These are phyloP conservation scores for Phylloscopus collybita DNA, from an alignment of 2,797 vertebrate genomes.

Conservation along the genomic window DNA sequence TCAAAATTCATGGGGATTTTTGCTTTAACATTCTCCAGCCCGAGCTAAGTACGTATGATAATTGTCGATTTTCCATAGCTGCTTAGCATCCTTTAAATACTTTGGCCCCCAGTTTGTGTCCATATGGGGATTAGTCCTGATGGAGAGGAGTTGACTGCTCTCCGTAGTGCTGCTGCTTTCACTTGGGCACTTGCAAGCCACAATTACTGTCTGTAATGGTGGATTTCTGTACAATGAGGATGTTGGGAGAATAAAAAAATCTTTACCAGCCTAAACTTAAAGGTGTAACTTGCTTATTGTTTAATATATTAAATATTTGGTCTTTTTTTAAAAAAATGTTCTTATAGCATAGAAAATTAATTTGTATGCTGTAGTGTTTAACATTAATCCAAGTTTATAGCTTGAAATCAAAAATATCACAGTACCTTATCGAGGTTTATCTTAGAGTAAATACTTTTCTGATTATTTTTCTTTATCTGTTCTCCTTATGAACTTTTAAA, in stretches of 20 bases:
- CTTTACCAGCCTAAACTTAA: neutral
- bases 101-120: neutral
- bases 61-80: neutral
- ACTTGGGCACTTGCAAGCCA: neutral
- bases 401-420: neutral
- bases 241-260: neutral
- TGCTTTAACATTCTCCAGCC: neutral
- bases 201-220: neutral
- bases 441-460: constrained; percentile 20
- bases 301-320: neutral
- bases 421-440: neutral
- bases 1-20: neutral
- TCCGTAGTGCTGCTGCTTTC: neutral
- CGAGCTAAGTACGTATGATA: neutral
- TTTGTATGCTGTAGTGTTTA: neutral
- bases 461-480: constrained; percentile 60
- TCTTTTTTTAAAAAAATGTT: neutral
- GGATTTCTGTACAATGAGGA: neutral
- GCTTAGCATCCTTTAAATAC: neutral
- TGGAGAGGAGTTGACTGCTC: neutral
- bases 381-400: neutral
- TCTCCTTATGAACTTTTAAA: constrained; percentile 73
- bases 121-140: neutral
- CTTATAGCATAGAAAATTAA: neutral
- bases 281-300: neutral